Base-by-base conservation (phyloP, 2,797 vertebrate species). In the Rhinophrynus dorsalis region DNA sequence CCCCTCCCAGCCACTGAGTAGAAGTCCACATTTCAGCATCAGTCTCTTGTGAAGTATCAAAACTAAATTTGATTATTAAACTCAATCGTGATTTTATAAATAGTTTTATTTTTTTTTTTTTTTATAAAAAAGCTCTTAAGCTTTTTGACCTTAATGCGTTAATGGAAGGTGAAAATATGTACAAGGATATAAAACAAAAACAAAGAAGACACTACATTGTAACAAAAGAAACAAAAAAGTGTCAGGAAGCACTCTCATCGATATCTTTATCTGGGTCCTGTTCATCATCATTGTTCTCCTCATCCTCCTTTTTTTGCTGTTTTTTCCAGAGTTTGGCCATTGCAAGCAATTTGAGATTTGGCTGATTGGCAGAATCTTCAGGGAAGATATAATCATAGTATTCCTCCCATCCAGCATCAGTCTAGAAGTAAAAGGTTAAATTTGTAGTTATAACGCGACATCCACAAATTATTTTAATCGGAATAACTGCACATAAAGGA, bases 301-400 rank as follows among this genome's bases (percentile, higher is more conserved):
- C 85, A 56, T 88, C 86, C n/a, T 91, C 83, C 23, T 89, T 80
- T 60, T 93, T 86, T 77, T 96, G 94, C 81, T 97, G 91, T 75
- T 93, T 97, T 87, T 98, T 99, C 97, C 97, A 99, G 80, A 99
- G 94, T 80, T 98, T 98, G 57, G 96, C 97, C 95, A 99, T 98
- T 40, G 97, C 95, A 58, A 99, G 89, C 55, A 99, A 90, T 67
- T 98, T 98, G 84, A 99, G 96, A 80, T 99, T 99, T 67, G 97
- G 97, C 70, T 97, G 97, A 83, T 98, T 99, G 75, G 97, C 96
- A 5, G 97, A 91, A 47, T 98, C 97, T 76, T 99, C 97, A 0
- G 97, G 97, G 83, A 99, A 99, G 86, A 99, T 98, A 77, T 99
- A 99, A 80, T 99, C 97, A 15, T 96, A 98, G 79, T 97, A 98